Base-by-base conservation (phyloP, 2,888 invertebrate genomes). In the Prosopocoilus inquinatus region DNA sequence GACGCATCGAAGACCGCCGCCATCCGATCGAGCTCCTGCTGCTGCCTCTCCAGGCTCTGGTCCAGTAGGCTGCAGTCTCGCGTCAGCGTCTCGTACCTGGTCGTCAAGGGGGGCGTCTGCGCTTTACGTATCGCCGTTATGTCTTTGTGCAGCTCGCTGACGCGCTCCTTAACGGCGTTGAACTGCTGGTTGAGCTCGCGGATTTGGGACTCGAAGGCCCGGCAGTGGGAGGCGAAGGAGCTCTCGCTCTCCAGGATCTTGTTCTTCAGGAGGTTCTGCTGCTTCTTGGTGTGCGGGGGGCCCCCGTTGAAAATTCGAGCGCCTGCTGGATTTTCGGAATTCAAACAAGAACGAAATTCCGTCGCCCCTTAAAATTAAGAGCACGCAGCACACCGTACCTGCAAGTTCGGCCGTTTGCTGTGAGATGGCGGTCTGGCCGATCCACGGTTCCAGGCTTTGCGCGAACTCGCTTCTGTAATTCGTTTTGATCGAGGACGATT, bases 101-200 rank as follows among this genome's bases (percentile, higher is more conserved):
- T 63, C 0, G 68, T 61, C 28, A 77, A 57, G 0, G 77, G 76
- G 4, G 77, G 77, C 3, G 72, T 70, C 60, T 77, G 77, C 0
- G 77, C 76, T 60, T 75, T 76, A 15, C 87, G 79, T 32, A 88
- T 75, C 9, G 86, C 79, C 1, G 85, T 84, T 20, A 90, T 82
- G 69, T 90, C 89, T 50, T 86, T 77, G 68, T 89, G 89, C 28
- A 88, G 73, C 63, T 89, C 88, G 45, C 84, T 83, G 5, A 88
- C 81, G 58, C 84, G 80, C 53, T 86, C 85, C 66, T 84, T 84
- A 2, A 86, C 82, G 4, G 80, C 77, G 64, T 80, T 80, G 65
- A 86, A 77, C 67, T 85, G 83, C 59, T 82, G 81, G 63, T 82
- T 83, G 53, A 86, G 70, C 62, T 85, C 85, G 72, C 85, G 78